These are phyloP conservation scores for Plestiodon gilberti DNA, from an alignment of 2,113 vertebrate species.

Conservation along the genomic window DNA sequence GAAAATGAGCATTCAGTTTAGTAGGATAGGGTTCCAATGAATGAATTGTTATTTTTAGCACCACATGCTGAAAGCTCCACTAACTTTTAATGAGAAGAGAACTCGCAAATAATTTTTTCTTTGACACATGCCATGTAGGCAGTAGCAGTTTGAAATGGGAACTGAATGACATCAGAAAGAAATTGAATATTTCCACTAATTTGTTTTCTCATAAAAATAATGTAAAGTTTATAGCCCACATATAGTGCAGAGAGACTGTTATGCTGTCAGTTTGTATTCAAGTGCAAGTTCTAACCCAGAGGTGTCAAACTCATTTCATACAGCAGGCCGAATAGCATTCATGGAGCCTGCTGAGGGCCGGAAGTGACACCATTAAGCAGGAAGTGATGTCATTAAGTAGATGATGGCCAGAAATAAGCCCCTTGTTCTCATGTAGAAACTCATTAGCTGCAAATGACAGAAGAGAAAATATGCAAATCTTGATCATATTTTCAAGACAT, in stretches of 20 bases:
- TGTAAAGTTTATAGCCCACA: background rate
- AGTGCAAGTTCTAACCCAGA: constrained; percentile 30
- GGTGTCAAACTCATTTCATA: too few relatives aligned
- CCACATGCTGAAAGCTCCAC: constrained; percentile 46
- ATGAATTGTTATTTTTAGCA: constrained; percentile 52
- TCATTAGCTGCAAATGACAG: too few relatives aligned
- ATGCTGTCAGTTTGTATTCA: background rate
- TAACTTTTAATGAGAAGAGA: constrained; percentile 62
- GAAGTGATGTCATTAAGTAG: too few relatives aligned
- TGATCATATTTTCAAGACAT: too few relatives aligned
- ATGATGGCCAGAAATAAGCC: too few relatives aligned
- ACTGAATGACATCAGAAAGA: constrained; percentile 38
- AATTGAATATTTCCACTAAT: constrained; percentile 34
- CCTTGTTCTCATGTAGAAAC: too few relatives aligned
- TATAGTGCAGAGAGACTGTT: background rate
- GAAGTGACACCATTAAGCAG: too few relatives aligned
- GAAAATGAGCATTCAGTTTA: constrained; percentile 51
- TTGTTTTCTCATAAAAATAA: constrained; percentile 26
- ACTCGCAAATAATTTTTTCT: constrained; percentile 35
- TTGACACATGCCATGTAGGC: constrained; percentile 5
- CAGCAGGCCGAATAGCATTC: too few relatives aligned
- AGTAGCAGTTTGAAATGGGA: constrained; percentile 27
- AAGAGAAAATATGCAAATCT: too few relatives aligned
- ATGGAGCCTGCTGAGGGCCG: too few relatives aligned
- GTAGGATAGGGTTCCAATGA: constrained; percentile 46